A percentile compares a stretch with the other conserved stretches of the same genome.
phyloP scores from a whole-genome alignment of 2,113 vertebrate species.

The Toxotes jaculatrix region DNA sequence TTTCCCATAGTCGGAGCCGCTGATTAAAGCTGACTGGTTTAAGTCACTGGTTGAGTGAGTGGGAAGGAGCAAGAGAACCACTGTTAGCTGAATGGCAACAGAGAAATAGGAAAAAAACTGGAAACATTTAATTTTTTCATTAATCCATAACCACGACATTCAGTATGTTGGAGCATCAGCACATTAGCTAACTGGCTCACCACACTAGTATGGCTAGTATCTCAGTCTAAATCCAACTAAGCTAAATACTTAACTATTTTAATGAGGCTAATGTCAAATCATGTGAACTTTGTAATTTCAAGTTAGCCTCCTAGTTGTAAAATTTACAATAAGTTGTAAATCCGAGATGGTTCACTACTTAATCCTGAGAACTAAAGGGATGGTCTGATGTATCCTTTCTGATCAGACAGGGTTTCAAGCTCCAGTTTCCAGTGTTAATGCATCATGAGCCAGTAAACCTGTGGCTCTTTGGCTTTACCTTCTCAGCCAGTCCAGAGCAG shows the following conservation, averaged over 20 bases:
- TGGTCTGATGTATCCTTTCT: not conserved
- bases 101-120: not conserved
- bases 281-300: not conserved
- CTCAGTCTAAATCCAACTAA: too few species aligned
- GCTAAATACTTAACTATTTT: too few species aligned
- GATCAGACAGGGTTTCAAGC: not conserved
- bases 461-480: slow-evolving; percentile 19
- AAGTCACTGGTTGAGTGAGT: not conserved
- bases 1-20: slow-evolving; percentile 9
- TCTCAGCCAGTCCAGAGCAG: slow-evolving; percentile 19
- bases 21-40: not conserved
- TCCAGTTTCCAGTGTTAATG: not conserved
- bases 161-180: not conserved
- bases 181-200: not conserved
- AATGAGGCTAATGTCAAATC: too few species aligned
- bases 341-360: too few species aligned
- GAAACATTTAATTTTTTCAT: not conserved
- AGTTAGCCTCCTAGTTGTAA: not conserved
- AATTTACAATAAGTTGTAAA: not conserved
- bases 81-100: not conserved
- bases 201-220: too few species aligned
- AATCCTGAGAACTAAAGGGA: not conserved
- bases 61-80: not conserved
- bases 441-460: not conserved
- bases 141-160: not conserved